Conservation (phyloP, 2,797 vertebrate species). For the Phylloscopus collybita region DNA sequence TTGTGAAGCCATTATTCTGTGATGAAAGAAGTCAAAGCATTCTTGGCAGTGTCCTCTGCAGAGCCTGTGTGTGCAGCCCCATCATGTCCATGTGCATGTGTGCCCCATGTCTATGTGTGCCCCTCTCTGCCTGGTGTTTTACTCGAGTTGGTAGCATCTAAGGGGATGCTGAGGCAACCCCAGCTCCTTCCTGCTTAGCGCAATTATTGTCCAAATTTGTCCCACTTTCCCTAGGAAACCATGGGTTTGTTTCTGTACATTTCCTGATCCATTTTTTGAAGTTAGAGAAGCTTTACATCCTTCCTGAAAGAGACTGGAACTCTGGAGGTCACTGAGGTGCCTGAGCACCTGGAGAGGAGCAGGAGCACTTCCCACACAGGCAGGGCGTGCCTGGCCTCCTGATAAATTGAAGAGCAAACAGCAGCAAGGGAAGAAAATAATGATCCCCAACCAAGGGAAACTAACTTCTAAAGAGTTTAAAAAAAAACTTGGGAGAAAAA, state of each 20-base stretch:
- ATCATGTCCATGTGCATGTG: fast-evolving
- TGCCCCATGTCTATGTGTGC: fast-evolving
- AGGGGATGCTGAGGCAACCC: neutral
- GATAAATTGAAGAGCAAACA: neutral
- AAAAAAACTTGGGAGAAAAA: neutral
- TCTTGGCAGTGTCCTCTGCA: neutral
- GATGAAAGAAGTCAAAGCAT: neutral
- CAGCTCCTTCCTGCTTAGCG: neutral
- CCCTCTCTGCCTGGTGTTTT: neutral
- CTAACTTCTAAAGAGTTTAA: neutral
- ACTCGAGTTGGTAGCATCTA: neutral
- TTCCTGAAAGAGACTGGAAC: neutral
- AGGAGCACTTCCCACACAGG: neutral
- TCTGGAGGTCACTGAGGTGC: neutral
- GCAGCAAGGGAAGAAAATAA: neutral
- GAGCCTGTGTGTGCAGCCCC: neutral
- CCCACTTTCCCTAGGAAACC: neutral
- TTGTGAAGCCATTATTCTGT: neutral
- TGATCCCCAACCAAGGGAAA: neutral
- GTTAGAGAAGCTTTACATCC: neutral
- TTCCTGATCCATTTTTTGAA: neutral
- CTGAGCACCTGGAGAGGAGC: neutral
- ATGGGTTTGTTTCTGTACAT: neutral
- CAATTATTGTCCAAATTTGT: neutral
- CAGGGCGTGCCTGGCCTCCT: neutral